A percentile compares a stretch with the other conserved stretches of the same genome.
phyloP scores from a whole-genome alignment of 2,797 vertebrate genomes.

The Bradypodion pumilum region DNA sequence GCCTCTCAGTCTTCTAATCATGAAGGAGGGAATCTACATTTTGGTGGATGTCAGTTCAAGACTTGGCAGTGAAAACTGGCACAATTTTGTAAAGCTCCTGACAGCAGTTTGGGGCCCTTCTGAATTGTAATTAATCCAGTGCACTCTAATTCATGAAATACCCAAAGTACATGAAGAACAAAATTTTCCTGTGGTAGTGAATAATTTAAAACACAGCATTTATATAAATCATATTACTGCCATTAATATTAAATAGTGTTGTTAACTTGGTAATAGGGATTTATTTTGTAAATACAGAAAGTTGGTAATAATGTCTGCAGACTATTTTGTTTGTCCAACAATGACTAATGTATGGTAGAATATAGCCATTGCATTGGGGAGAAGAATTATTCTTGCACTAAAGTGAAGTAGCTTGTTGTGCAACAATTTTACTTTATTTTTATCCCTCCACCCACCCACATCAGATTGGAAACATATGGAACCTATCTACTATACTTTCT shows the following conservation, averaged over 20 bases:
- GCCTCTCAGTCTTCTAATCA: not conserved
- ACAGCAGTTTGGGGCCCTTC: conserved; percentile 4
- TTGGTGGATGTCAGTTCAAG: not conserved
- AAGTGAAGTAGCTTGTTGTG: not conserved
- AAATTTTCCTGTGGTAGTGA: conserved; percentile 15
- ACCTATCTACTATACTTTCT: not conserved
- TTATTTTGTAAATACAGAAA: conserved; percentile 29
- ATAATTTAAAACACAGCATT: conserved; percentile 25
- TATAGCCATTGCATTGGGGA: not conserved
- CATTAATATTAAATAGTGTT: conserved; percentile 15
- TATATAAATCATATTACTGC: conserved; percentile 19
- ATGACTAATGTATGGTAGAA: not conserved
- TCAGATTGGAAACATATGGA: not conserved
- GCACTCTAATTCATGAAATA: conserved; percentile 22
- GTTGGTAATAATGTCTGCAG: conserved; percentile 17
- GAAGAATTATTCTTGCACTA: not conserved
- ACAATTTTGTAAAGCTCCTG: not conserved
- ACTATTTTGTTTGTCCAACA: conserved; percentile 9
- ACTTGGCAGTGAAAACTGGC: conserved; percentile 13
- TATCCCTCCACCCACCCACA: not conserved
- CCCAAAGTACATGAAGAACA: not conserved
- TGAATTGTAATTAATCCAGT: conserved; percentile 5
- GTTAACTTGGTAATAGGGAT: conserved; percentile 19
- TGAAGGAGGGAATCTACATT: not conserved
- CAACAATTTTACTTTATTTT: not conserved